Conservation (phyloP, 2,113 vertebrate species). For the Coracopsis vasa region DNA sequence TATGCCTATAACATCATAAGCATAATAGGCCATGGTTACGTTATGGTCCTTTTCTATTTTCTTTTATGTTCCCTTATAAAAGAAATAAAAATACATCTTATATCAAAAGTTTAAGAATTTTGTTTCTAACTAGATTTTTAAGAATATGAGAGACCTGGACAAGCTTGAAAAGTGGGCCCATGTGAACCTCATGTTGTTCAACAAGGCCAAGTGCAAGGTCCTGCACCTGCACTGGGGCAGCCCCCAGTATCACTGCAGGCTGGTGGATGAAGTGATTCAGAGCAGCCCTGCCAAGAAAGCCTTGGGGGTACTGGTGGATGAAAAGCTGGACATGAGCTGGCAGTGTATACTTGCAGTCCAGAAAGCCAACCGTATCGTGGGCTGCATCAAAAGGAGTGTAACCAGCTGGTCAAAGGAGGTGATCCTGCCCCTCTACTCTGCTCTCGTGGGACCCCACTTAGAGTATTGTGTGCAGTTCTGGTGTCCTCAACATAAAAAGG, state of each 20-base stretch:
- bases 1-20: neutral
- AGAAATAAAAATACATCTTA: neutral
- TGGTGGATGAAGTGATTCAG: neutral
- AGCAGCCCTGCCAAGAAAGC: neutral
- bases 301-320: neutral
- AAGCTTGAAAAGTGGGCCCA: neutral
- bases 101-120: neutral
- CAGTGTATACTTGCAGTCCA: accelerated
- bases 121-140: neutral
- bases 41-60: neutral
- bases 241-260: accelerated
- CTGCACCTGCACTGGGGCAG: neutral
- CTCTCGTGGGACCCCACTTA: neutral
- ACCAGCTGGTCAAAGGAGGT: neutral
- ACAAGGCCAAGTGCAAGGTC: neutral
- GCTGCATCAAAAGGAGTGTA: accelerated
- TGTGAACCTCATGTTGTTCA: neutral
- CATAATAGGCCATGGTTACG: neutral
- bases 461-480: neutral
- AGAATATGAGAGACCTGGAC: neutral
- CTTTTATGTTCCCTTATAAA: neutral
- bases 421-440: neutral
- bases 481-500: neutral
- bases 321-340: neutral
- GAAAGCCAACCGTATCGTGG: neutral